Base-by-base conservation (phyloP, 2,888 invertebrate genomes). In the Melanotus villosus region DNA sequence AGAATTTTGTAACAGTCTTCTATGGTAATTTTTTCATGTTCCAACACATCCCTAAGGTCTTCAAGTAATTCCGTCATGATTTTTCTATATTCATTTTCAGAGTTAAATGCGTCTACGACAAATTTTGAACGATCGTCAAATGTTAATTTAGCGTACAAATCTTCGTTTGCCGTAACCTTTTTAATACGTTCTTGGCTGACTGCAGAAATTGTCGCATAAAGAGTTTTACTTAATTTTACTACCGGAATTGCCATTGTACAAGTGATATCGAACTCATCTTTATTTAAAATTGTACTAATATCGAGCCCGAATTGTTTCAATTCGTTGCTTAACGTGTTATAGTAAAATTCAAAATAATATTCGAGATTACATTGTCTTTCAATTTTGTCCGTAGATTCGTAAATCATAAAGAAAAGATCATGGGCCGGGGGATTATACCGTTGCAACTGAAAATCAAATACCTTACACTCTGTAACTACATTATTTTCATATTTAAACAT, bases 371-470 rank as follows among this genome's bases (percentile, higher is more conserved):
- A 66, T 12, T 68, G 67, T 56, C 79, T 65, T 0, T 68, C 71
- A 23, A 56, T 45, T 34, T 69, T 68, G 21, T 73, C 66, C 0
- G 78, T 72, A 30, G 68, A 74, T 38, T 74, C 65, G 45, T 77
- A 76, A 18, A 80, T 34, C 12, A 80, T 68, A 23, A 69, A 70
- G 79, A 89, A 85, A 1, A 90, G 83, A 77, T 93, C 92, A 21
- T 90, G 85, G 14, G 89, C 88, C 0, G 90, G 89, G 0, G 92
- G 90, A 16, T 88, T 88, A 79, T 89, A 92, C 57, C 80, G 71
- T 7, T 78, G 72, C 5, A 76, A 68, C 73, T 83, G 82, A 68
- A 77, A 84, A 73, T 83, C 82, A 9, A 83, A 69, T 3, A 83
- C 64, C 52, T 76, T 77, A 54, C 78, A 79, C 16, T 76, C 74